Evolutionary conservation across 2,888 invertebrate genomes (phyloP).

Genomic region (Troides helena): DNA sequence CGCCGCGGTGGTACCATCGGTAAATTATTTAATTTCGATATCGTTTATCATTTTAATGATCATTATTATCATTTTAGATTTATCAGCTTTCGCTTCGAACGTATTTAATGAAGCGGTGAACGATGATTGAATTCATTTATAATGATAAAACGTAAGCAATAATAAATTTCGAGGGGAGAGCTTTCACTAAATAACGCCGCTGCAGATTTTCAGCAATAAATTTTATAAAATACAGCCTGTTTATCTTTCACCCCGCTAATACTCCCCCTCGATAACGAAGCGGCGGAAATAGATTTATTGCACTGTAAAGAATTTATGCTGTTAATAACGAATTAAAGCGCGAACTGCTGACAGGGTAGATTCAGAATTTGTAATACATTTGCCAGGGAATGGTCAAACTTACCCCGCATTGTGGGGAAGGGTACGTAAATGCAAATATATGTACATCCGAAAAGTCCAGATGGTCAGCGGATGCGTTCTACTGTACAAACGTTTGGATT

Average conservation of each 20-base stretch:
- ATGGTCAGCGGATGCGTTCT: neutral
- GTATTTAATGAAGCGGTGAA: neutral
- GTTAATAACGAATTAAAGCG: neutral
- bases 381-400: too few relatives aligned
- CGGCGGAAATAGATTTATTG: constrained; percentile 11
- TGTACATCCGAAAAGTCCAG: neutral
- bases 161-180: constrained; percentile 2
- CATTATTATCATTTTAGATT: neutral
- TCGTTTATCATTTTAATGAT: too few relatives aligned
- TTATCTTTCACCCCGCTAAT: constrained; percentile 22
- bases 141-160: constrained; percentile 19
- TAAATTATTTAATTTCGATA: too few relatives aligned
- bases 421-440: too few relatives aligned
- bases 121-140: constrained; percentile 21
- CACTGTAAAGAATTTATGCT: constrained; percentile 9
- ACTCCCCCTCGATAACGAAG: constrained; percentile 23
- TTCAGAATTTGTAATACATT: neutral
- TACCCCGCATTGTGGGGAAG: too few relatives aligned
- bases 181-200: constrained; percentile 18
- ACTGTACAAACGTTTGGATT: neutral
- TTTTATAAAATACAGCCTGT: constrained; percentile 23
- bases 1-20: too few relatives aligned
- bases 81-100: neutral
- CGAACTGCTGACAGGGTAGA: neutral
- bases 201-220: constrained; percentile 21